These are phyloP conservation scores for Drosophila fulvimacula DNA, from an alignment of 2,888 invertebrate genomes.

Conservation along the genomic window DNA sequence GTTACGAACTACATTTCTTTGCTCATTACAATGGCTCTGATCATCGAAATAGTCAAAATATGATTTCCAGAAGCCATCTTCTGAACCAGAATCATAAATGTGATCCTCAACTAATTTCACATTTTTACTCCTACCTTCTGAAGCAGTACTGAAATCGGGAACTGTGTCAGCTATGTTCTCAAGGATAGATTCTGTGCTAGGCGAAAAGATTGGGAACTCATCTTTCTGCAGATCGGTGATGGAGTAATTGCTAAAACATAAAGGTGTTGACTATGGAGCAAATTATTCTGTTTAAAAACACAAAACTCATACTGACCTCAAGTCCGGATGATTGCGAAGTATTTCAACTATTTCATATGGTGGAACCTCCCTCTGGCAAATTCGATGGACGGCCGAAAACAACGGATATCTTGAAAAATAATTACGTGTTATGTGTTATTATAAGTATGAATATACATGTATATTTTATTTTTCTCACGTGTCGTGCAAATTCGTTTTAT, in stretches of 20 bases:
- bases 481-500: conserved; percentile 91
- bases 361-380: conserved; percentile 90
- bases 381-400: conserved; percentile 96
- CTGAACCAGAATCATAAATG: not conserved
- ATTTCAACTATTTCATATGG: conserved; percentile 88
- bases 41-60: conserved; percentile 17
- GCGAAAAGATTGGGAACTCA: conserved; percentile 3
- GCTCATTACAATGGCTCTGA: not conserved
- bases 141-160: conserved; percentile 15
- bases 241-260: conserved; percentile 34
- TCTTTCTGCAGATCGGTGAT: conserved; percentile 36
- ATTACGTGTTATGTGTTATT: not conserved
- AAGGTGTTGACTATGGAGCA: not conserved
- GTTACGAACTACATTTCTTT: not conserved
- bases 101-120: not conserved
- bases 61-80: conserved; percentile 10
- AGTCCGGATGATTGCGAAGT: conserved; percentile 62
- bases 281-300: not conserved
- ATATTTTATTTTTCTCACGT: conserved; percentile 87
- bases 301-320: conserved; percentile 42
- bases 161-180: conserved; percentile 39
- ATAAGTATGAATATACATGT: not conserved
- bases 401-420: conserved; percentile 92
- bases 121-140: not conserved
- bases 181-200: conserved; percentile 2